Conservation (phyloP, 2,888 invertebrate species). For the Sympetrum striolatum region DNA sequence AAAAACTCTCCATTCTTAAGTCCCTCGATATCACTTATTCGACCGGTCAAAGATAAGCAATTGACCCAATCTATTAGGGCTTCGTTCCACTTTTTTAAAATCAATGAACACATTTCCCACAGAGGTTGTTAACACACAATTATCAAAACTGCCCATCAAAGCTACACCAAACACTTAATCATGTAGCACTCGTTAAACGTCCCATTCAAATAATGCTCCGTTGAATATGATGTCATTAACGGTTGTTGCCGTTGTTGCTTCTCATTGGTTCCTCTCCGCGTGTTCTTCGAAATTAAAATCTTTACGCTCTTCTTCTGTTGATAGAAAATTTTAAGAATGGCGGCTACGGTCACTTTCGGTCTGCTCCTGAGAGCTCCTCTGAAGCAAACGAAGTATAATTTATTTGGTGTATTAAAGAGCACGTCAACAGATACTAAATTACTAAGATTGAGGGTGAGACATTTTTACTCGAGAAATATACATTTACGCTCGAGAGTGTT, state of each 20-base stretch:
- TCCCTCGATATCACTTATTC: neutral
- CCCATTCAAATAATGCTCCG: slow-evolving; percentile 13
- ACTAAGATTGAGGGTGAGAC: neutral
- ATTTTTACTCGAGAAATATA: neutral
- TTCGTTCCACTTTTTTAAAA: slow-evolving; percentile 16
- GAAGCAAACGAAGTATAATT: neutral
- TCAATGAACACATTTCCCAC: neutral
- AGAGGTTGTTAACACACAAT: neutral
- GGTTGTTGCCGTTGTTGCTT: neutral
- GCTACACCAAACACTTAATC: neutral
- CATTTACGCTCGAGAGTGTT: neutral
- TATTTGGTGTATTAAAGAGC: neutral
- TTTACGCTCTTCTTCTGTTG: neutral
- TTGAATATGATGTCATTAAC: slow-evolving; percentile 23
- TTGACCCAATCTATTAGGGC: slow-evolving; percentile 26
- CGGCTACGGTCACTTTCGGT: neutral
- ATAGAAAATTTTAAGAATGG: neutral
- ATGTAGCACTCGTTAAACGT: neutral
- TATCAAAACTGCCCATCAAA: neutral
- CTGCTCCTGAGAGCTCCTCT: neutral
- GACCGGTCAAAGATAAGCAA: neutral
- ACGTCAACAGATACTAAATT: neutral
- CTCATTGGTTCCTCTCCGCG: no score
- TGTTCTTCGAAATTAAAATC: no score
- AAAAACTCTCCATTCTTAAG: slow-evolving; percentile 1